A percentile compares a stretch with the other conserved stretches of the same genome.
Conservation (phyloP, 1,140 invertebrate species). For the Planococcus citri region DNA sequence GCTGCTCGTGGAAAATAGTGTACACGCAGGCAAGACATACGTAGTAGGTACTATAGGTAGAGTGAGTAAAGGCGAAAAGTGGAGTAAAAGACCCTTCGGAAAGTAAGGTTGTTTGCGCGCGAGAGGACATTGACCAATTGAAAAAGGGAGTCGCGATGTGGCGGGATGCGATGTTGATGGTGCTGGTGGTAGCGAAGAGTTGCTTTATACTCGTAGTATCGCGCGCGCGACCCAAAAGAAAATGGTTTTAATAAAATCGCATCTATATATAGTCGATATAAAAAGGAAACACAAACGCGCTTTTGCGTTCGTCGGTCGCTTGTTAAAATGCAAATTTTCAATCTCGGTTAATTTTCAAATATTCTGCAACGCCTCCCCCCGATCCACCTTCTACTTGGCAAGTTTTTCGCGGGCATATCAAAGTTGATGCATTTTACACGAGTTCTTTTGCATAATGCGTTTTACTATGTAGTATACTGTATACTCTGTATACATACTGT, state of each 20-base stretch:
- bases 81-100: no score
- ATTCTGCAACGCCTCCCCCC: background rate
- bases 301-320: no score
- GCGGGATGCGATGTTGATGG: background rate
- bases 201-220: no score
- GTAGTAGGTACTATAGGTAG: no score
- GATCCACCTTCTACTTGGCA: no score
- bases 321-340: slow-evolving; percentile 19
- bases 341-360: slow-evolving; percentile 15
- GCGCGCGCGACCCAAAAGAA: background rate
- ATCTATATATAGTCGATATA: slow-evolving; percentile 15
- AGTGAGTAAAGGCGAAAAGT: no score
- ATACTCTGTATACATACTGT: no score
- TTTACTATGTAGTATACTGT: no score
- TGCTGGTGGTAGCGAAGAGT: background rate
- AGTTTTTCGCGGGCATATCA: background rate
- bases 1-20: no score
- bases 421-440: slow-evolving; percentile 9
- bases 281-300: slow-evolving; percentile 16
- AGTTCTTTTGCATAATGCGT: slow-evolving; percentile 16
- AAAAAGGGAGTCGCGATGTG: background rate
- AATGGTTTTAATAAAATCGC: background rate
- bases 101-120: no score
- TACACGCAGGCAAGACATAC: no score
- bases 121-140: slow-evolving; percentile 6